A percentile compares a stretch with the other conserved stretches of the same genome.
phyloP scores from a whole-genome alignment of 2,797 vertebrate genomes.

The Spondyliosoma cantharus region DNA sequence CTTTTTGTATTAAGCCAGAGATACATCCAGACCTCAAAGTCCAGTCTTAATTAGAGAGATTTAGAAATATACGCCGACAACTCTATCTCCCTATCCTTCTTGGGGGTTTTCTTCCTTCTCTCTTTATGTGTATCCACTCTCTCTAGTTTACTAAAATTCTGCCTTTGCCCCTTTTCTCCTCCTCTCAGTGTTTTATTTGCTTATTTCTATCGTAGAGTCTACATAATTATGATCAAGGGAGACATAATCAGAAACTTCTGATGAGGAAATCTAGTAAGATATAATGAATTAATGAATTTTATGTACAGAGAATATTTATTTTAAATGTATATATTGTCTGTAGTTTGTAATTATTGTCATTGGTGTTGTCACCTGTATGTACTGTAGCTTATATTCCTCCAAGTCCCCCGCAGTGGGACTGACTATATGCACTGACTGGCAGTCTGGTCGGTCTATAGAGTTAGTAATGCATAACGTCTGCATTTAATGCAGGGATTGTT shows the following conservation, averaged over 20 bases:
- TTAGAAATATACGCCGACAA: constrained; percentile 7
- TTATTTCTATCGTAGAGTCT: constrained; percentile 47
- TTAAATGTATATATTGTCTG: constrained; percentile 74
- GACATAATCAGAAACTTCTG: constrained; percentile 46
- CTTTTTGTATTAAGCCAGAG: constrained; percentile 37
- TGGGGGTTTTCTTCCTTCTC: background rate
- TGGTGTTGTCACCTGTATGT: constrained; percentile 59
- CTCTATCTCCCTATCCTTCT: background rate
- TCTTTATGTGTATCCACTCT: constrained; percentile 3
- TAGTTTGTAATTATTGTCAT: constrained; percentile 67
- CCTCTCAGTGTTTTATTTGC: constrained; percentile 39
- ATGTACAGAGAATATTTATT: constrained; percentile 82
- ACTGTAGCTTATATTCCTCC: constrained; percentile 54
- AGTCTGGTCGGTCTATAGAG: constrained; percentile 58
- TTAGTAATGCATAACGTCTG: constrained; percentile 58
- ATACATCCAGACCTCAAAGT: constrained; percentile 20
- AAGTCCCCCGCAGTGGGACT: constrained; percentile 67
- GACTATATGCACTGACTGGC: constrained; percentile 78
- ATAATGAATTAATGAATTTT: constrained; percentile 66
- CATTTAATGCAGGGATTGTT: constrained; percentile 57
- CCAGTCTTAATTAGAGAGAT: constrained; percentile 32
- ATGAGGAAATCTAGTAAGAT: constrained; percentile 48
- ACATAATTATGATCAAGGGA: constrained; percentile 50
- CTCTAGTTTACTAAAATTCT: constrained; percentile 26
- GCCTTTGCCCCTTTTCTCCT: background rate